A percentile compares a stretch with the other conserved stretches of the same genome.
These are phyloP conservation scores for Drosophila infuscata DNA, from an alignment of 2,888 invertebrate genomes.

Conservation along the genomic window DNA sequence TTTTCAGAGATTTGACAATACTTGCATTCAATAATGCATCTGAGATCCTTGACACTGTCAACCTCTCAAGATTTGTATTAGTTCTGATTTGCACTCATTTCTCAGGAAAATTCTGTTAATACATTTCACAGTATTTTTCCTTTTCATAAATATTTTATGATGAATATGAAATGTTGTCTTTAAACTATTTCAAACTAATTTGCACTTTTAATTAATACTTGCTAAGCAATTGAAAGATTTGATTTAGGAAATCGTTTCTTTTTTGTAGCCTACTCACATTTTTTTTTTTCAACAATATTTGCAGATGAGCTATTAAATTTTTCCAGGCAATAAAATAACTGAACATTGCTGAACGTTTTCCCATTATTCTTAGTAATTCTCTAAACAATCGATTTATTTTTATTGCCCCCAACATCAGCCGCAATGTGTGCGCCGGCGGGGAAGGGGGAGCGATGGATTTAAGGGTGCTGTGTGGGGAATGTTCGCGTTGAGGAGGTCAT, in stretches of 20 bases:
- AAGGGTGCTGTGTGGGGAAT: slow-evolving; percentile 28
- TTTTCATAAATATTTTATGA: neutral
- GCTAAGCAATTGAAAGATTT: neutral
- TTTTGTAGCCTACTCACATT: neutral
- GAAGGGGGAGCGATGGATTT: neutral
- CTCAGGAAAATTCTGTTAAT: neutral
- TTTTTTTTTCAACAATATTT: neutral
- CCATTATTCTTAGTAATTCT: slow-evolving; percentile 53
- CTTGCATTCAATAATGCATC: neutral
- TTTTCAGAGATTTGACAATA: neutral
- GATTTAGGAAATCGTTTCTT: neutral
- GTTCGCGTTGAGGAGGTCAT: slow-evolving; percentile 60
- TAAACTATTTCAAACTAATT: neutral
- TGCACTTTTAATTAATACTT: neutral
- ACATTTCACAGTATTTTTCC: neutral
- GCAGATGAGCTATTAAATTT: slow-evolving; percentile 34
- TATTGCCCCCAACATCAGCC: slow-evolving; percentile 45
- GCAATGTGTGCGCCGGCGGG: neutral
- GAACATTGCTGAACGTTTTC: slow-evolving; percentile 32
- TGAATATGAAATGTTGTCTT: neutral
- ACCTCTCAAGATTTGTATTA: neutral
- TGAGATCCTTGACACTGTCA: too few relatives aligned
- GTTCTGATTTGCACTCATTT: neutral
- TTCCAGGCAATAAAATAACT: slow-evolving; percentile 52
- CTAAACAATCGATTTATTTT: slow-evolving; percentile 66